Percentiles rank a stretch among this genome's conserved stretches.
Conservation (phyloP, 2,888 invertebrate species). For the Caradrina kadenii region DNA sequence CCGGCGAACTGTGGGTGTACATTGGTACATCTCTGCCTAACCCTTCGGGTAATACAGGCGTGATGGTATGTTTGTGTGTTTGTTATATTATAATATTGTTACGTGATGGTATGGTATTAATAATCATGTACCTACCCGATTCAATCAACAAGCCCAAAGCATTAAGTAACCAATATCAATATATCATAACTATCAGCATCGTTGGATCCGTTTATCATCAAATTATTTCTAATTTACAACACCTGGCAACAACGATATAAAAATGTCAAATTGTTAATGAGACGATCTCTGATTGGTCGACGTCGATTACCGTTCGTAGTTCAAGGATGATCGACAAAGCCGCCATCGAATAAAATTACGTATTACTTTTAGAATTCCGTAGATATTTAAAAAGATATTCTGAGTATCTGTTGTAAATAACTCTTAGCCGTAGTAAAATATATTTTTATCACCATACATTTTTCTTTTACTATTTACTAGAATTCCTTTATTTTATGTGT, state of each 20-base stretch:
- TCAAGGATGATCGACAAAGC: constrained; percentile 40
- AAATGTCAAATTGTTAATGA: constrained; percentile 53
- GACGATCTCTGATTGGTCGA: constrained; percentile 34
- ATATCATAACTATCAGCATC: constrained; percentile 23
- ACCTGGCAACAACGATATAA: constrained; percentile 46
- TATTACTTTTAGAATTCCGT: constrained; percentile 22
- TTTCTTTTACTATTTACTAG: background rate
- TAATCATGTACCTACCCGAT: background rate
- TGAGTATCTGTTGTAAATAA: constrained; percentile 1
- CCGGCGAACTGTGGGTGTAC: too few species aligned
- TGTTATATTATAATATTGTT: too few species aligned
- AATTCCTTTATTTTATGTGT: constrained; percentile 3
- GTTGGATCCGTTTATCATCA: constrained; percentile 36
- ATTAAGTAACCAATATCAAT: background rate
- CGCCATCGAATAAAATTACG: constrained; percentile 18
- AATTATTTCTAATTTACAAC: constrained; percentile 47
- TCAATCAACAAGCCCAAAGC: constrained; percentile 3
- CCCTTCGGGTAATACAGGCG: too few species aligned
- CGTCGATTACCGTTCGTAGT: constrained; percentile 40
- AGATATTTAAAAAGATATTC: background rate
- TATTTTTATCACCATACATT: background rate
- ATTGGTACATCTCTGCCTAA: too few species aligned
- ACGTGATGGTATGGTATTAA: too few species aligned
- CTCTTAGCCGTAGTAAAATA: constrained; percentile 6
- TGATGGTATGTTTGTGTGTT: too few species aligned